These are phyloP conservation scores for Cloeon dipterum DNA, from an alignment of 2,888 invertebrate species.

Conservation along the genomic window DNA sequence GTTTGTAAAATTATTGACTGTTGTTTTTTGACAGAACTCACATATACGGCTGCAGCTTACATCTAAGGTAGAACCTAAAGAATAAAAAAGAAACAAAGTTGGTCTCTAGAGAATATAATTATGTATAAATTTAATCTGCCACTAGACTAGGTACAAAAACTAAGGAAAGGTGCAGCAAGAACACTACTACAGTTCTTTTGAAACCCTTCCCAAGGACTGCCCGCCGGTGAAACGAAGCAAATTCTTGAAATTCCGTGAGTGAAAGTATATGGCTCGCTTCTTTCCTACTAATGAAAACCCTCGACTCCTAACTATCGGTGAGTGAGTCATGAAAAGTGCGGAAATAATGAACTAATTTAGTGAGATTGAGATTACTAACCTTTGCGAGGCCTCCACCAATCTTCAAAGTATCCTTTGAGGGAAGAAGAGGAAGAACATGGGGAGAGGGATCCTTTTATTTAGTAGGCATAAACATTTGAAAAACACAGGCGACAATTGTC, in stretches of 20 bases:
- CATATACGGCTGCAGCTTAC: constrained; percentile 1
- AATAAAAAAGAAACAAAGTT: neutral
- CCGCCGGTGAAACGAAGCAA: neutral
- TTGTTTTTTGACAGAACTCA: too few relatives aligned
- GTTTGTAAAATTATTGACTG: too few relatives aligned
- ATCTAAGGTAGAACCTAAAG: constrained; percentile 1
- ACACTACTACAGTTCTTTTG: too few relatives aligned
- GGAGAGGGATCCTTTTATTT: constrained; percentile 23
- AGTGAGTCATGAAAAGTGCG: too few relatives aligned
- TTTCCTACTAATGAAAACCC: neutral
- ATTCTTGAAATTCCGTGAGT: neutral
- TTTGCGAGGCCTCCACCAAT: constrained; percentile 94
- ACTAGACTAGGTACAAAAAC: too few relatives aligned
- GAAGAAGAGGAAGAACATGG: constrained; percentile 47
- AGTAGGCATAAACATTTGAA: constrained; percentile 3
- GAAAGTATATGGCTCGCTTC: neutral
- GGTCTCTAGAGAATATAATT: neutral
- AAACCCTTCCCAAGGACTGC: too few relatives aligned
- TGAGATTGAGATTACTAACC: too few relatives aligned
- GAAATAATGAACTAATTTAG: too few relatives aligned
- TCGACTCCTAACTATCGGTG: too few relatives aligned
- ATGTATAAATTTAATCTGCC: too few relatives aligned
- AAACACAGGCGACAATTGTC: constrained; percentile 1
- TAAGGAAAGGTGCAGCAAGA: too few relatives aligned
- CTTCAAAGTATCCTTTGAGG: constrained; percentile 85